Base-by-base conservation (phyloP, 2,888 invertebrate species). In the Ramazzottius varieornatus region DNA sequence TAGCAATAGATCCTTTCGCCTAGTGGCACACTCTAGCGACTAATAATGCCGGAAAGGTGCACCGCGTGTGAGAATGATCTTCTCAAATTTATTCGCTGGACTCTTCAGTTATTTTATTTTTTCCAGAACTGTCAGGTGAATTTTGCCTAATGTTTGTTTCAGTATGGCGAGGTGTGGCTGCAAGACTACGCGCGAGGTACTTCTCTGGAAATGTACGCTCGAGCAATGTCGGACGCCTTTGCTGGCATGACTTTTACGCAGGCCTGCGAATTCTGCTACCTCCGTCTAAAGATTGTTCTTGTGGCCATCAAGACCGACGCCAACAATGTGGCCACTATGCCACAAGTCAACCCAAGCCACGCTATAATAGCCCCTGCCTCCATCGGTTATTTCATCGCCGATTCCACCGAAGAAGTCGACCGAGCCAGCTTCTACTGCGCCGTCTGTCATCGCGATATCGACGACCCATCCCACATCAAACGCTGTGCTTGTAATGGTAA, bases 331-430 rank as follows among this genome's bases (percentile, higher is more conserved):
- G 54, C 54, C 4, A 54, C n/a, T 24, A 54, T 54, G 54, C 54
- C 54, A 8, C 54, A 54, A 29, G 54, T 54, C 54, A 54, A 54
- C 24, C 54, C 54, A 54, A 4, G 16, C 8, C n/a, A 13, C 8
- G 20, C 4, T 29, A n/a, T 4, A n/a, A 54, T 54, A 4, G 40
- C 40, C 8, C 4, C 24, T 24, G 54, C 16, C 8, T 16, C 16
- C 29, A 54, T 54, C 29, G 54, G 54, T 16, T 54, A 54, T 24
- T 54, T 54, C 29, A 54, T 54, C 24, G 54, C 54, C 20, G 54
- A 54, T 54, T 54, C 54, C 24, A 54, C 54, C 20, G 54, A 54
- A 54, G 54, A 54, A 29, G 54, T 54, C 16, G 54, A 54, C 16
- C 54, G 54, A 54, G 54, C 54, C 54, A 54, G 8, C 4, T 54